Percentiles rank a stretch among this genome's conserved stretches.
These are phyloP conservation scores for Cheiracanthium punctorium DNA, from an alignment of 2,888 invertebrate genomes.

Conservation along the genomic window DNA sequence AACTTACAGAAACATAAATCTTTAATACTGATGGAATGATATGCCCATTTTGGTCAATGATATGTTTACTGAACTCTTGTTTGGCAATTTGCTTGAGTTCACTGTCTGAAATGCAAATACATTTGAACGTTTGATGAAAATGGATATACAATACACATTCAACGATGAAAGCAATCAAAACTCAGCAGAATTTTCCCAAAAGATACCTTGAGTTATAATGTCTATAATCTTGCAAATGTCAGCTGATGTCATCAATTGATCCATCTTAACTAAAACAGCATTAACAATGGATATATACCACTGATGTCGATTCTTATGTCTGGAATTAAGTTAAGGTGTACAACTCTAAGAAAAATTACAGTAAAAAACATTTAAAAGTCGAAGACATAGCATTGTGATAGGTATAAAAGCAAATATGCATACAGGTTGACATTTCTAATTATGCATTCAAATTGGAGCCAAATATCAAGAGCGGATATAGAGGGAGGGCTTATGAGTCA, in stretches of 20 bases:
- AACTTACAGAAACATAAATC: not conserved
- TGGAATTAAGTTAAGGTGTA: no score
- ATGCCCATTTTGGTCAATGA: not conserved
- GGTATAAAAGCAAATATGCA: no score
- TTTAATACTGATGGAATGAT: not conserved
- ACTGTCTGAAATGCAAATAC: not conserved
- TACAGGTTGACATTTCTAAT: not conserved
- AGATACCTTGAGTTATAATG: not conserved
- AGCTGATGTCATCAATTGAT: not conserved
- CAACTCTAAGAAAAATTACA: no score
- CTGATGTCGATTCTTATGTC: slow-evolving; percentile 27
- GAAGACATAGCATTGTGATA: no score
- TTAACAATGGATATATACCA: slow-evolving; percentile 40
- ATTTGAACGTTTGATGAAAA: not conserved
- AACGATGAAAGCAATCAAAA: not conserved
- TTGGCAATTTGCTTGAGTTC: not conserved
- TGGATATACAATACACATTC: not conserved
- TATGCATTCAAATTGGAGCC: not conserved
- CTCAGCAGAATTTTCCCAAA: not conserved
- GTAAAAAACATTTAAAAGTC: no score
- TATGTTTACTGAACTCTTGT: not conserved
- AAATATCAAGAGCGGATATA: not conserved
- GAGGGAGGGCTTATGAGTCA: no score
- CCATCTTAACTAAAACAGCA: slow-evolving; percentile 28
- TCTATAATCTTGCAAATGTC: not conserved